phyloP scores from a whole-genome alignment of 92 coral and sea anemone genomes.

The Porites cylindrica region DNA sequence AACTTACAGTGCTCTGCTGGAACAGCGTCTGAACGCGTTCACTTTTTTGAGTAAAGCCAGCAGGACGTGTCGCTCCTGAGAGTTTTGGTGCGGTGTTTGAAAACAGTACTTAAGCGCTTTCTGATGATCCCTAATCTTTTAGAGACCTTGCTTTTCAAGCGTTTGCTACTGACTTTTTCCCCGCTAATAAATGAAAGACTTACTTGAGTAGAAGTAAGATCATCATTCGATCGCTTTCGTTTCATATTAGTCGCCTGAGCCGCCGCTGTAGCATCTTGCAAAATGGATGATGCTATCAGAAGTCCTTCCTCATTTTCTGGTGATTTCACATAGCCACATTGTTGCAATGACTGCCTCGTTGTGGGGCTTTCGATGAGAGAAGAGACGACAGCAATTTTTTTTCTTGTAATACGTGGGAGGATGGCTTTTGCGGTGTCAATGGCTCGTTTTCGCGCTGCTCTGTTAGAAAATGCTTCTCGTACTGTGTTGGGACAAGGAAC shows the following conservation, averaged over 20 bases:
- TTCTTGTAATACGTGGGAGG: background rate
- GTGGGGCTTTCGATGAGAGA: conserved; percentile 13
- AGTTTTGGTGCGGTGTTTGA: too few relatives aligned
- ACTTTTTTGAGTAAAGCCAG: too few relatives aligned
- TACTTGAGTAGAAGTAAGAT: conserved; percentile 22
- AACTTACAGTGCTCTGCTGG: too few relatives aligned
- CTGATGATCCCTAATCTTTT: too few relatives aligned
- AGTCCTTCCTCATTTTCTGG: conserved; percentile 32
- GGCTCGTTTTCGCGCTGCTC: background rate
- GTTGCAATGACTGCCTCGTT: conserved; percentile 43
- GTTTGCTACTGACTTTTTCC: too few relatives aligned
- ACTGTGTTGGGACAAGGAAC: background rate
- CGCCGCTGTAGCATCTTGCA: background rate
- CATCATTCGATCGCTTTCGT: conserved; percentile 25
- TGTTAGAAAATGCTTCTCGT: background rate
- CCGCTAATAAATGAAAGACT: conserved; percentile 4
- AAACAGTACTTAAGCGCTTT: too few relatives aligned
- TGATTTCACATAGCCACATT: conserved; percentile 11
- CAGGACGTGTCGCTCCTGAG: too few relatives aligned
- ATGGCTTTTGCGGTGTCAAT: background rate
- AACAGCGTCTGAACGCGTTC: too few relatives aligned
- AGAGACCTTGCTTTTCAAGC: too few relatives aligned
- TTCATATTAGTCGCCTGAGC: conserved; percentile 6
- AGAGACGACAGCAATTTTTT: background rate
- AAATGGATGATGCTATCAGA: conserved; percentile 8